phyloP scores from a whole-genome alignment of 2,113 vertebrate species.

The Austrofundulus limnaeus region DNA sequence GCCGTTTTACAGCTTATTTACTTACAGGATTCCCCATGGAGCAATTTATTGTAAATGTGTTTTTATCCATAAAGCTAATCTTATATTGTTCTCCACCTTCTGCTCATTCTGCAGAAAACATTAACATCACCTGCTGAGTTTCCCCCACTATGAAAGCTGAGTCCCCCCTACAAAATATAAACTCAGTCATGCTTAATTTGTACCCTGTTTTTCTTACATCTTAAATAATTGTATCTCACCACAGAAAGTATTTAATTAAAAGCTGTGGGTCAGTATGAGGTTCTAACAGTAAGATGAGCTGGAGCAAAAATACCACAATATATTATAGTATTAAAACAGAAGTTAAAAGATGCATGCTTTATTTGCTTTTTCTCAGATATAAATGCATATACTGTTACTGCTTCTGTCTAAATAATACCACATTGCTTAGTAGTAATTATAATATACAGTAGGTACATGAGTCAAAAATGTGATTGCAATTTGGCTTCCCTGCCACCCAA shows the following conservation, averaged over 20 bases:
- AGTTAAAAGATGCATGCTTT: too few species aligned
- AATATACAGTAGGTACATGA: too few species aligned
- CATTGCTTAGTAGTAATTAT: too few species aligned
- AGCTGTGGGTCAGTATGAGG: too few species aligned
- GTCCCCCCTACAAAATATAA: constrained; percentile 23
- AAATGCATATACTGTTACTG: too few species aligned
- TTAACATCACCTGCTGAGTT: constrained; percentile 46
- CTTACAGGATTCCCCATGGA: constrained; percentile 19
- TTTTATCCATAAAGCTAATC: constrained; percentile 26
- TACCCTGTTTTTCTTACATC: neutral
- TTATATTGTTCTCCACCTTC: constrained; percentile 39
- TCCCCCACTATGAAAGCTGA: constrained; percentile 29
- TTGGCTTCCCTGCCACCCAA: too few species aligned
- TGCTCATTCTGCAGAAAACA: constrained; percentile 64
- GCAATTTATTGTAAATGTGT: constrained; percentile 51
- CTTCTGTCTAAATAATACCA: too few species aligned
- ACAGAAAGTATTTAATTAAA: constrained; percentile 32
- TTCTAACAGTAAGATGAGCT: too few species aligned
- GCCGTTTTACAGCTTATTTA: constrained; percentile 3
- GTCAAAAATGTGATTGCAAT: too few species aligned
- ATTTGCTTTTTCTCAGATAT: too few species aligned
- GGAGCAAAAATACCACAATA: too few species aligned
- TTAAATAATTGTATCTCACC: constrained; percentile 47
- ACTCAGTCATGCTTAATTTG: constrained; percentile 35
- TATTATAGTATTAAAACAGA: too few species aligned